Evolutionary conservation across 2,888 invertebrate species (phyloP).

Genomic region (Nephrotoma flavescens): DNA sequence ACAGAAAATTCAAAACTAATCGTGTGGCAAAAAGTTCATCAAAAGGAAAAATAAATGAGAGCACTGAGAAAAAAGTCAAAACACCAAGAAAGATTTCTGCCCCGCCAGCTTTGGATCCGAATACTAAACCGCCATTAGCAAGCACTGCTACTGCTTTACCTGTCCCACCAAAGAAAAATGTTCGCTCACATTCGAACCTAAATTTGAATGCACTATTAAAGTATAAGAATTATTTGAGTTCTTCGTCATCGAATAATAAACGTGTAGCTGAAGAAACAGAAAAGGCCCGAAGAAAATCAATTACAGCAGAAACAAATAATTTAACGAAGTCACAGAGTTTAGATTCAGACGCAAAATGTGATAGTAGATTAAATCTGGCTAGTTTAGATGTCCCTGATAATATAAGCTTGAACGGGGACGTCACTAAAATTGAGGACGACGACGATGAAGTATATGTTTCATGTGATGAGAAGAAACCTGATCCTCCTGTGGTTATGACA

Average conservation of each 20-base stretch:
- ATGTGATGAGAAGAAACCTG: constrained; percentile 10
- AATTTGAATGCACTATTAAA: constrained; percentile 21
- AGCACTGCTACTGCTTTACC: not conserved
- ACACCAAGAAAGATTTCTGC: constrained; percentile 21
- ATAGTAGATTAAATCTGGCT: constrained; percentile 4
- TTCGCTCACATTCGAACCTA: constrained; percentile 19
- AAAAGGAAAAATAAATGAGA: constrained; percentile 22
- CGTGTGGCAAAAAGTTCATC: constrained; percentile 27
- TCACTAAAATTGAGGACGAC: constrained; percentile 5
- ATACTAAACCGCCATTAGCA: not conserved
- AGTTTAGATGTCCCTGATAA: constrained; percentile 7
- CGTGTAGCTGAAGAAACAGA: constrained; percentile 24
- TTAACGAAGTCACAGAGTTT: not conserved
- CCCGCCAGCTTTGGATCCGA: constrained; percentile 13
- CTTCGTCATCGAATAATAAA: constrained; percentile 14
- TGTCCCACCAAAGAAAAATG: constrained; percentile 11
- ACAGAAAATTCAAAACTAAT: constrained; percentile 27
- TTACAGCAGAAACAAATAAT: constrained; percentile 21
- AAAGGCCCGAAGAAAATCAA: constrained; percentile 22
- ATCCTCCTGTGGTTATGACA: not conserved
- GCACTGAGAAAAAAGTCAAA: constrained; percentile 19
- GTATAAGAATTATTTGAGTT: constrained; percentile 21
- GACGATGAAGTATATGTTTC: constrained; percentile 13
- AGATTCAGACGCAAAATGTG: not conserved
- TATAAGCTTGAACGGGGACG: constrained; percentile 8